These are phyloP conservation scores for Botia almorhae DNA, from an alignment of 2,797 vertebrate species.

Conservation along the genomic window DNA sequence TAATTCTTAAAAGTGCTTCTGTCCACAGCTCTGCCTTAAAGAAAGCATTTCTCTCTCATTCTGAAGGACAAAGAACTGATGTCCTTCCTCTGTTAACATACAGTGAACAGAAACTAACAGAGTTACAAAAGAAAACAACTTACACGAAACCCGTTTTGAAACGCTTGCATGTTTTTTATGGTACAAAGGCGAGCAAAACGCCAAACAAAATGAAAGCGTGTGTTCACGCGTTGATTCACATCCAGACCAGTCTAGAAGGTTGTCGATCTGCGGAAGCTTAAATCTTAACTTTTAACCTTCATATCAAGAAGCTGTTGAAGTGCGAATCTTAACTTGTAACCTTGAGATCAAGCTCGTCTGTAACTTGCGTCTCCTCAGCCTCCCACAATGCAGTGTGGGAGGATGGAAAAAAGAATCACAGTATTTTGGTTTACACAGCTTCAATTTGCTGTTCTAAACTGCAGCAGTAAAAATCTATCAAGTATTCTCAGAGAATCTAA, in stretches of 20 bases:
- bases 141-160: constrained; percentile 6
- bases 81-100: constrained; percentile 38
- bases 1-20: background rate
- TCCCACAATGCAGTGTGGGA: constrained; percentile 8
- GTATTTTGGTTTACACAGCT: background rate
- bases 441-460: background rate
- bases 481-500: background rate
- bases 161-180: background rate
- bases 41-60: constrained; percentile 13
- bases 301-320: background rate
- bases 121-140: constrained; percentile 7
- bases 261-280: background rate
- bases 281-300: constrained; percentile 38
- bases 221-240: constrained; percentile 4
- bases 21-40: constrained; percentile 1
- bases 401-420: constrained; percentile 1
- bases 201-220: background rate
- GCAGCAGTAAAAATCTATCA: constrained; percentile 2
- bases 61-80: constrained; percentile 35
- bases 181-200: background rate
- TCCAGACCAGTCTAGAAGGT: background rate
- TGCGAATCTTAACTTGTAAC: constrained; percentile 10
- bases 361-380: constrained; percentile 1
- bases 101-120: constrained; percentile 7
- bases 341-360: constrained; percentile 17